A percentile compares a stretch with the other conserved stretches of the same genome.
Evolutionary conservation across 2,888 invertebrate species (phyloP).

Genomic region (Clitarchus hookeri): DNA sequence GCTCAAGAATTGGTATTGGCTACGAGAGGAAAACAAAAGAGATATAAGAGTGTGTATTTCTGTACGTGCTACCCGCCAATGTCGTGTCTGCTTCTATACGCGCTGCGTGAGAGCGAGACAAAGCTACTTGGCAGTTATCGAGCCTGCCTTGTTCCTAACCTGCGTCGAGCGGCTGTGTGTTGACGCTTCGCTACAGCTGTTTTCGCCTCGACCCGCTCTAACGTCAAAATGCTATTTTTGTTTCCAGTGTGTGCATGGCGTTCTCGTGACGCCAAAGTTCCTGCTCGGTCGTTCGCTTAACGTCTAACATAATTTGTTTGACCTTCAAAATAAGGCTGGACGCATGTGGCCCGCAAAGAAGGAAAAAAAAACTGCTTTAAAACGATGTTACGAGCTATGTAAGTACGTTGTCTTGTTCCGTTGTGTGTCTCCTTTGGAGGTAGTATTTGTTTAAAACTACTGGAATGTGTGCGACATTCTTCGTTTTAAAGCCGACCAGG

Average conservation of each 20-base stretch:
- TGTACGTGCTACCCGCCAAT: not conserved
- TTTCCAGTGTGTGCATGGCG: not conserved
- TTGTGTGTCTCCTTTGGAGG: too few relatives aligned
- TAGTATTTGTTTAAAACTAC: too few relatives aligned
- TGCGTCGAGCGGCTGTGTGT: slow-evolving; percentile 8
- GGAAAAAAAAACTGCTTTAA: too few relatives aligned
- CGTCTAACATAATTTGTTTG: not conserved
- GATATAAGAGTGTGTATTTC: not conserved
- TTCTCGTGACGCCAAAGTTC: not conserved
- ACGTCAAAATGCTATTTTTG: slow-evolving; percentile 4
- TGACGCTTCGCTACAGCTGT: slow-evolving; percentile 7
- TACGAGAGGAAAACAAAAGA: not conserved
- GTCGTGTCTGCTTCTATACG: not conserved
- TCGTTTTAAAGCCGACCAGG: not conserved
- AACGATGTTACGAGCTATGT: too few relatives aligned
- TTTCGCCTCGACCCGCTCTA: not conserved
- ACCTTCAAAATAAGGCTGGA: not conserved
- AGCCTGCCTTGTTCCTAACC: not conserved
- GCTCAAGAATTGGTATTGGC: not conserved
- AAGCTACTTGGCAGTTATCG: not conserved
- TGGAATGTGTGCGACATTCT: not conserved
- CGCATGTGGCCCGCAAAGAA: not conserved
- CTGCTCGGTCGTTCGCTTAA: not conserved
- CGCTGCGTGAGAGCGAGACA: not conserved
- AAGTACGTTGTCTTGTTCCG: too few relatives aligned